Conservation (phyloP, 2,888 invertebrate genomes). For the Drymonia ruficornis region DNA sequence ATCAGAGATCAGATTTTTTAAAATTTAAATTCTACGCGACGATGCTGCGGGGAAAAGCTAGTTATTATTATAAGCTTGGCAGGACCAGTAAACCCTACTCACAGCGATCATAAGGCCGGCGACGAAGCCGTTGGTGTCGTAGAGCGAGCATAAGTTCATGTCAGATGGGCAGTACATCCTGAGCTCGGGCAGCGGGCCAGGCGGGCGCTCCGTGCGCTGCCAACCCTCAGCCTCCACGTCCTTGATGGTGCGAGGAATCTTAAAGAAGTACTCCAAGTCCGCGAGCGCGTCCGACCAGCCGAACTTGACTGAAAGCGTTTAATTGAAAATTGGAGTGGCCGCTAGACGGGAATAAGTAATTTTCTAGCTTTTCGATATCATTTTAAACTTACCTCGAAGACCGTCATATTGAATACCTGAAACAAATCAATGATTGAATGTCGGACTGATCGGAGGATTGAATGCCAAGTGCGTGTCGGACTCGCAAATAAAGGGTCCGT, state of each 20-base stretch:
- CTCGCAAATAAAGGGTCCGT: too few species aligned
- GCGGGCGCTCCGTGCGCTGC: constrained; percentile 63
- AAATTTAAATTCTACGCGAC: too few species aligned
- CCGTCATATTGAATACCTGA: constrained; percentile 56
- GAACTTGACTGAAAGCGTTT: constrained; percentile 62
- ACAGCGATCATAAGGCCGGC: constrained; percentile 77
- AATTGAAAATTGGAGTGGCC: constrained; percentile 3
- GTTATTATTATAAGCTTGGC: too few species aligned
- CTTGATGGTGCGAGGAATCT: constrained; percentile 68
- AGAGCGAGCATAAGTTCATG: constrained; percentile 68
- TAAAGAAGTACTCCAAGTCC: constrained; percentile 74
- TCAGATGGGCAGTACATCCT: constrained; percentile 72
- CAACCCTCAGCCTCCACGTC: constrained; percentile 69
- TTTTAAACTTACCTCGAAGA: constrained; percentile 46
- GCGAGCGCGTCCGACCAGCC: constrained; percentile 76
- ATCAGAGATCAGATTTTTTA: too few species aligned
- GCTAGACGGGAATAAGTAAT: too few species aligned
- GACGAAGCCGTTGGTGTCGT: constrained; percentile 71
- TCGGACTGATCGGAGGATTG: too few species aligned
- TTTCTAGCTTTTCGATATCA: too few species aligned
- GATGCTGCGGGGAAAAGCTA: too few species aligned
- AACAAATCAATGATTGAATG: constrained; percentile 27
- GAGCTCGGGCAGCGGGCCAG: constrained; percentile 66
- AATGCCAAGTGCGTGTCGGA: too few species aligned
- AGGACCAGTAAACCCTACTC: constrained; percentile 28